Evolutionary conservation across 2,797 vertebrate genomes (phyloP).

Genomic region (Poecilia picta): DNA sequence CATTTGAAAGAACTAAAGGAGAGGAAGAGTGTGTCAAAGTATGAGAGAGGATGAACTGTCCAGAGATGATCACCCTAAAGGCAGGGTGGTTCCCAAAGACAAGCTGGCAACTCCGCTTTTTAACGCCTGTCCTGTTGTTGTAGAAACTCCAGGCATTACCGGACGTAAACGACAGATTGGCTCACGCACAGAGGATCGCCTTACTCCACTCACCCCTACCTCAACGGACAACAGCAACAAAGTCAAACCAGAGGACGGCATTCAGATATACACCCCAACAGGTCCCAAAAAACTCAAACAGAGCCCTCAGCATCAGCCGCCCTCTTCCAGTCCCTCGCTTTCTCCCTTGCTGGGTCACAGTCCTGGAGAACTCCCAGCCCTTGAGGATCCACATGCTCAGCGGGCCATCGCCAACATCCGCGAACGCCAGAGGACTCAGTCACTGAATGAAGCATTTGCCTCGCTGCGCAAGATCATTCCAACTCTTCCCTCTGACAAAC

Average conservation of each 20-base stretch:
- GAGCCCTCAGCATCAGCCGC: constrained; percentile 72
- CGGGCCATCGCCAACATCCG: constrained; percentile 90
- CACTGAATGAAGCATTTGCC: constrained; percentile 90
- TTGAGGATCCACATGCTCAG: constrained; percentile 87
- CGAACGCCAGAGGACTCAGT: constrained; percentile 90
- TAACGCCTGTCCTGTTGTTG: constrained; percentile 80
- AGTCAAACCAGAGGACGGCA: constrained; percentile 43
- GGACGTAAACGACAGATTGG: constrained; percentile 79
- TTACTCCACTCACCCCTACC: constrained; percentile 31
- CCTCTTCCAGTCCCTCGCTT: constrained; percentile 63
- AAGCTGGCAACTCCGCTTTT: constrained; percentile 75
- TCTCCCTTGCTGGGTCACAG: constrained; percentile 65
- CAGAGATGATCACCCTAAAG: constrained; percentile 82
- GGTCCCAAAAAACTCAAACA: constrained; percentile 83
- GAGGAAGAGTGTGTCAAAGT: constrained; percentile 52
- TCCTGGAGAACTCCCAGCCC: constrained; percentile 57
- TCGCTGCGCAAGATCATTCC: constrained; percentile 92
- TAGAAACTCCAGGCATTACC: constrained; percentile 65
- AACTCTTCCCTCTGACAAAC: constrained; percentile 91
- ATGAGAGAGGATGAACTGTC: constrained; percentile 87
- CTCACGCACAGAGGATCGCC: constrained; percentile 51
- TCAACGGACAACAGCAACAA: constrained; percentile 29
- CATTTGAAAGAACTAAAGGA: constrained; percentile 37
- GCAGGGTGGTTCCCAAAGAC: constrained; percentile 80
- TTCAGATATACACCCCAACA: constrained; percentile 40